A percentile compares a stretch with the other conserved stretches of the same genome.
Evolutionary conservation across 2,113 vertebrate genomes (phyloP).

Genomic region (Emydura subglobosa): DNA sequence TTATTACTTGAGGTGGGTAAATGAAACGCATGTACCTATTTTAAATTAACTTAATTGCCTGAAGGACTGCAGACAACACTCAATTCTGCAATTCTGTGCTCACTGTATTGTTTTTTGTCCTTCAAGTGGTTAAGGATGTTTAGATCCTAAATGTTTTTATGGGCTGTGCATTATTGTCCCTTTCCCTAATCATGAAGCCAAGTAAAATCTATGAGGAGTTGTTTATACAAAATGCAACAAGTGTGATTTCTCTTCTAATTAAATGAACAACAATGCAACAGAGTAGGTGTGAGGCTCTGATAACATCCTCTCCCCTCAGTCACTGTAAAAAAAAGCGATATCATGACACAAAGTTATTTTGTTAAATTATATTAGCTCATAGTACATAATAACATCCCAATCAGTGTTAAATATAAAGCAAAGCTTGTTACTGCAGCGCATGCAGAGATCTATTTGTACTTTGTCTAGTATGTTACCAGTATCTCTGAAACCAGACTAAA

Average conservation of each 20-base stretch:
- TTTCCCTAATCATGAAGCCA: fast-evolving
- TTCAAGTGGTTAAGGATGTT: fast-evolving
- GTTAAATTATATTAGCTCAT: background rate
- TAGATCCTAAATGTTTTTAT: background rate
- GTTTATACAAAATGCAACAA: background rate
- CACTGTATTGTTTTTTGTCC: background rate
- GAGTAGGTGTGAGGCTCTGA: background rate
- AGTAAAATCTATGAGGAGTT: background rate
- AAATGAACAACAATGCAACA: background rate
- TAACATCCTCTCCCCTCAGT: background rate
- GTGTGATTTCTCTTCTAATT: background rate
- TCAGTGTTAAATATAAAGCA: background rate
- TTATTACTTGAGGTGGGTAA: slow-evolving; percentile 24
- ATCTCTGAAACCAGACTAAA: background rate
- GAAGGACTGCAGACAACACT: background rate
- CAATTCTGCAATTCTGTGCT: background rate
- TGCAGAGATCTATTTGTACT: background rate
- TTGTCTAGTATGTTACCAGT: background rate
- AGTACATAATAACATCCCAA: fast-evolving
- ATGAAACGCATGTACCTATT: slow-evolving; percentile 10
- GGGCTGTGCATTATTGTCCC: background rate
- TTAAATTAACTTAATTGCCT: slow-evolving; percentile 48
- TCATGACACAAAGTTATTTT: background rate
- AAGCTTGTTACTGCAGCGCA: background rate
- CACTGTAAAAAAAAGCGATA: background rate